Evolutionary conservation across 2,113 vertebrate species (phyloP).

Genomic region (Eclectus roratus): DNA sequence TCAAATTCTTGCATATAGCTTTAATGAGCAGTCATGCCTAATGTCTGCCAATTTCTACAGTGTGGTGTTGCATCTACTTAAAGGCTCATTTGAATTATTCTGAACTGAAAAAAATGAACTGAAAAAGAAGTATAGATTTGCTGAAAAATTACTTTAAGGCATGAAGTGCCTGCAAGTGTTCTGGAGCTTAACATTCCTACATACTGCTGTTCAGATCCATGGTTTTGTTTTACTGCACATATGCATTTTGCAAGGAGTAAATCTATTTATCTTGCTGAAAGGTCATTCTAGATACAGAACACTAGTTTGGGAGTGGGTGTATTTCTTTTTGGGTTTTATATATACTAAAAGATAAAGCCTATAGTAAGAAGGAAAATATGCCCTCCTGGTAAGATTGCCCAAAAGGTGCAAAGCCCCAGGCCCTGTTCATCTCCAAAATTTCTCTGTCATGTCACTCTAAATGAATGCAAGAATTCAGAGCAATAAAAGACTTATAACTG

Average conservation of each 20-base stretch:
- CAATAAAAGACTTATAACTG: background rate
- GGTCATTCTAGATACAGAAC: background rate
- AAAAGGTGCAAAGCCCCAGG: background rate
- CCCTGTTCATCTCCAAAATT: background rate
- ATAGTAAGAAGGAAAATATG: background rate
- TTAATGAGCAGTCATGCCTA: slow-evolving; percentile 7
- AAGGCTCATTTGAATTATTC: background rate
- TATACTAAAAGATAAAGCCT: background rate
- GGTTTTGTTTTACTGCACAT: background rate
- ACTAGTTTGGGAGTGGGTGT: background rate
- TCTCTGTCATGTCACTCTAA: background rate
- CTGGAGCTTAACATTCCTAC: background rate
- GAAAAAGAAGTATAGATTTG: background rate
- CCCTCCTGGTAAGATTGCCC: background rate
- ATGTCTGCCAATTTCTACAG: background rate
- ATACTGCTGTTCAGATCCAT: background rate
- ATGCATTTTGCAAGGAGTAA: background rate
- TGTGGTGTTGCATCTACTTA: background rate
- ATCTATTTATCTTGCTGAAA: background rate
- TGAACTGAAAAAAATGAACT: background rate
- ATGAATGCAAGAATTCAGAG: background rate
- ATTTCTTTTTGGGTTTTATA: background rate
- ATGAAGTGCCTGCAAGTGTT: background rate
- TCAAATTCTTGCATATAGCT: background rate
- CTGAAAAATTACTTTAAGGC: background rate